phyloP scores from a whole-genome alignment of 1,140 invertebrate species.

The Calephelis virginiensis region DNA sequence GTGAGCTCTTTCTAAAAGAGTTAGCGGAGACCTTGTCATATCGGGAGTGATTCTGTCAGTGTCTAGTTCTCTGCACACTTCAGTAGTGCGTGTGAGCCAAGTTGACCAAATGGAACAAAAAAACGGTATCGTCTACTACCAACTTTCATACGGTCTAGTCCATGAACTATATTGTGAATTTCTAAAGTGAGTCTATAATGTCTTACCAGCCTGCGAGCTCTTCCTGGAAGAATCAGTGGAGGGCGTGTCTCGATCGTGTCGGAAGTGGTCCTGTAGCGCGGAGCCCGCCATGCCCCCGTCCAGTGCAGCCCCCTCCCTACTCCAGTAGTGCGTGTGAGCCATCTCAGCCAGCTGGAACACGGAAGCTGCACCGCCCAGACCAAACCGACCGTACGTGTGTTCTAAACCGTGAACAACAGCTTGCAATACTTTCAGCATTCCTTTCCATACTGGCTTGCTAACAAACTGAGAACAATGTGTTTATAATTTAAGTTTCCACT shows the following conservation, averaged over 20 bases:
- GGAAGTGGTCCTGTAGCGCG: slow-evolving; percentile 70
- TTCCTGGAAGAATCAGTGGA: slow-evolving; percentile 71
- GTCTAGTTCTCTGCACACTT: no score
- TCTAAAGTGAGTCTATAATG: neutral
- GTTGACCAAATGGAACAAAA: no score
- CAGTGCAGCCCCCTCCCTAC: slow-evolving; percentile 87
- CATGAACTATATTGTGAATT: neutral
- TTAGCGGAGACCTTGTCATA: no score
- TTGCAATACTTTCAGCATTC: slow-evolving; percentile 95
- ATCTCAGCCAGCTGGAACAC: slow-evolving; percentile 98
- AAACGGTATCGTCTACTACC: no score
- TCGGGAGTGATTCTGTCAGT: no score
- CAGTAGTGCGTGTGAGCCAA: no score
- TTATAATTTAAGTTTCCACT: no score
- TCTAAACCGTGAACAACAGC: slow-evolving; percentile 94
- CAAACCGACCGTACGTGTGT: slow-evolving; percentile 95
- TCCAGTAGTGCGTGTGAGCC: slow-evolving; percentile 99
- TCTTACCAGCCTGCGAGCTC: slow-evolving; percentile 68
- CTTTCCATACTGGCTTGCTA: slow-evolving; percentile 95
- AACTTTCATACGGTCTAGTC: no score
- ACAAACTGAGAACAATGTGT: slow-evolving; percentile 83
- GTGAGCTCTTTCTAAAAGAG: no score
- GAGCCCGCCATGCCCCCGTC: slow-evolving; percentile 76
- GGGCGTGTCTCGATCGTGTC: slow-evolving; percentile 62
- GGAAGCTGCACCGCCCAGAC: slow-evolving; percentile 97